phyloP scores from a whole-genome alignment of 1,140 invertebrate genomes.

The Pomacea maculata region DNA sequence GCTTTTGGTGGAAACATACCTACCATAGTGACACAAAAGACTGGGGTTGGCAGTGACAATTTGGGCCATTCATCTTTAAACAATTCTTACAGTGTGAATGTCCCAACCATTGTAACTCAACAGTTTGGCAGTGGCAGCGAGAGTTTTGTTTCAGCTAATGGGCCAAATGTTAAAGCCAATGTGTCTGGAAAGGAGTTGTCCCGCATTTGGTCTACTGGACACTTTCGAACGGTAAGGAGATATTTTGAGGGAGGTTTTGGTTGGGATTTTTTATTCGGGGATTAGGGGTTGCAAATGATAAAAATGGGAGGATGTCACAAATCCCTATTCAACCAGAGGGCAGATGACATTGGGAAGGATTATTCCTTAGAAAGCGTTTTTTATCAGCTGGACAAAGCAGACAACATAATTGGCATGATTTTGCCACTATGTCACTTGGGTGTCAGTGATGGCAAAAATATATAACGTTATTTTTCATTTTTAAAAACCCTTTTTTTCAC shows the following conservation, averaged over 20 bases:
- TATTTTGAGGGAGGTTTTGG: not conserved
- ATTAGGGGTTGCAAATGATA: too few species aligned
- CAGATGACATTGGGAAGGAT: too few species aligned
- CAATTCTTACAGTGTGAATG: not conserved
- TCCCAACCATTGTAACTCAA: not conserved
- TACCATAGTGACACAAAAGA: slow-evolving; percentile 14
- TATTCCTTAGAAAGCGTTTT: too few species aligned
- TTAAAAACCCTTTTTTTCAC: too few species aligned
- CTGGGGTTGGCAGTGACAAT: not conserved
- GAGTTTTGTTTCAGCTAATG: not conserved
- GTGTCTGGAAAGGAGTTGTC: slow-evolving; percentile 54
- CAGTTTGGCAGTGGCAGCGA: not conserved
- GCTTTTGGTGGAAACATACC: slow-evolving; percentile 18
- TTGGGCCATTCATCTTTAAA: not conserved
- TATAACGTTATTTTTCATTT: too few species aligned
- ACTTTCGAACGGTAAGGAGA: slow-evolving; percentile 43
- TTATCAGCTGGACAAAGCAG: too few species aligned
- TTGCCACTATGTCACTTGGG: too few species aligned
- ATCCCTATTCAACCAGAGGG: too few species aligned
- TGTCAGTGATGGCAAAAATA: too few species aligned
- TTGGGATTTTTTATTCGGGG: not conserved
- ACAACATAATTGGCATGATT: too few species aligned
- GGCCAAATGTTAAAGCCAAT: slow-evolving; percentile 33
- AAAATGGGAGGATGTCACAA: too few species aligned
- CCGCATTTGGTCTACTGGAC: slow-evolving; percentile 58